phyloP scores from a whole-genome alignment of 2,797 vertebrate species.

The Orientallactaga sibirica region DNA sequence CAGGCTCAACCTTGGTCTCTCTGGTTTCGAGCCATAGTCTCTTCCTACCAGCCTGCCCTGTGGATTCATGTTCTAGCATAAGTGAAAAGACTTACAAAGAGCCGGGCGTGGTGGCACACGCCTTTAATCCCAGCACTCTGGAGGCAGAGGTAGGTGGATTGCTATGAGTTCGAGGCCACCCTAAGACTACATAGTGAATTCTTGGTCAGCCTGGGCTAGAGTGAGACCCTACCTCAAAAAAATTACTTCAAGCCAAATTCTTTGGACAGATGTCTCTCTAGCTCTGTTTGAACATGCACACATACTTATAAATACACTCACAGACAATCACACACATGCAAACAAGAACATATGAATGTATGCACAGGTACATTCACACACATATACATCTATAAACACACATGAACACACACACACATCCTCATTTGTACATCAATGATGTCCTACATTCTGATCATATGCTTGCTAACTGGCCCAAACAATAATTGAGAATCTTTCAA shows the following conservation, averaged over 20 bases:
- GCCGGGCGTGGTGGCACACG: too few species aligned
- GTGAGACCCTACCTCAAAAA: too few species aligned
- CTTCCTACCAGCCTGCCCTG: neutral
- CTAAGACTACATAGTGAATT: too few species aligned
- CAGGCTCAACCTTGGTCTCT: neutral
- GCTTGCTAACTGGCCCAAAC: neutral
- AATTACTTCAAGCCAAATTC: neutral
- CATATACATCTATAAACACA: neutral
- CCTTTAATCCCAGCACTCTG: too few species aligned
- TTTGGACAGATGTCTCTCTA: neutral
- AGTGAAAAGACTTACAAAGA: neutral
- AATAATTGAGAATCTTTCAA: conserved; percentile 16
- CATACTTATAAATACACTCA: too few species aligned
- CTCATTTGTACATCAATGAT: neutral
- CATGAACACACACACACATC: neutral
- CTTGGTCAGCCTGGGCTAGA: too few species aligned
- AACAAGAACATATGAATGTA: neutral
- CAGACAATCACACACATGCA: neutral
- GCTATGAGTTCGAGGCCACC: too few species aligned
- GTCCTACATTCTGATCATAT: neutral
- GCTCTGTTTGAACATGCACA: too few species aligned
- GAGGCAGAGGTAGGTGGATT: too few species aligned
- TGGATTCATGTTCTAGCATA: neutral
- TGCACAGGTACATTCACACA: rapidly evolving
- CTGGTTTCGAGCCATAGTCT: neutral